Evolutionary conservation across 2,113 vertebrate genomes (phyloP).

Genomic region (Passer montanus): DNA sequence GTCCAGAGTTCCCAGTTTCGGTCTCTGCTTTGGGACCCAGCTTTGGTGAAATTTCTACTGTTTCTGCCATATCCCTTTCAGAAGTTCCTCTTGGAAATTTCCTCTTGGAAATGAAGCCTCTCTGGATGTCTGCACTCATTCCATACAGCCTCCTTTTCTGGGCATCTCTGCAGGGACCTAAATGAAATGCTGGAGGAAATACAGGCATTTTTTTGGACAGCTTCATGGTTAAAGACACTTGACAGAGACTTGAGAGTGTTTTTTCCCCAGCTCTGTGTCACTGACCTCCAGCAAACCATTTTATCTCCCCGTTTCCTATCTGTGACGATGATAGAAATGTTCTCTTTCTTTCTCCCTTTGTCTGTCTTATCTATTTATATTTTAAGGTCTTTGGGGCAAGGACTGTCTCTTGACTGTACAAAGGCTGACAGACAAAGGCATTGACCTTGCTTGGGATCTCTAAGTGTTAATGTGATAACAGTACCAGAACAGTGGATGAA

Average conservation of each 20-base stretch:
- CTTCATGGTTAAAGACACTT: not conserved
- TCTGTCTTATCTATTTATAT: conserved; percentile 66
- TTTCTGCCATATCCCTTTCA: not conserved
- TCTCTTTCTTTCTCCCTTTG: conserved; percentile 51
- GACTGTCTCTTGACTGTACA: conserved; percentile 42
- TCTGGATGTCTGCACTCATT: not conserved
- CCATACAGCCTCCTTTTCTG: not conserved
- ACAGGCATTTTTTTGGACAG: not conserved
- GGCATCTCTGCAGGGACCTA: not conserved
- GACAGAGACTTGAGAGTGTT: conserved; percentile 12
- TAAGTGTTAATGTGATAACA: conserved; percentile 41
- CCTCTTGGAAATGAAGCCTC: not conserved
- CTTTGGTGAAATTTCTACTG: not conserved
- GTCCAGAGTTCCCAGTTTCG: not conserved
- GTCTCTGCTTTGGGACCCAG: not conserved
- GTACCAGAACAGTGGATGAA: not conserved
- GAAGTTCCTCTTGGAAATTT: not conserved
- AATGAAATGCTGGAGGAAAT: not conserved
- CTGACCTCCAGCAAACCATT: conserved; percentile 49
- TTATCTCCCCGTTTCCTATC: conserved; percentile 38
- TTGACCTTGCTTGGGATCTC: conserved; percentile 40
- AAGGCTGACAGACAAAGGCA: conserved; percentile 44
- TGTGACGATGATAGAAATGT: conserved; percentile 42
- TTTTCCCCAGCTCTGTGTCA: conserved; percentile 10
- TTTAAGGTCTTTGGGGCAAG: conserved; percentile 62